These are phyloP conservation scores for Hirudo medicinalis DNA, from an alignment of 1,140 invertebrate genomes.

Conservation along the genomic window DNA sequence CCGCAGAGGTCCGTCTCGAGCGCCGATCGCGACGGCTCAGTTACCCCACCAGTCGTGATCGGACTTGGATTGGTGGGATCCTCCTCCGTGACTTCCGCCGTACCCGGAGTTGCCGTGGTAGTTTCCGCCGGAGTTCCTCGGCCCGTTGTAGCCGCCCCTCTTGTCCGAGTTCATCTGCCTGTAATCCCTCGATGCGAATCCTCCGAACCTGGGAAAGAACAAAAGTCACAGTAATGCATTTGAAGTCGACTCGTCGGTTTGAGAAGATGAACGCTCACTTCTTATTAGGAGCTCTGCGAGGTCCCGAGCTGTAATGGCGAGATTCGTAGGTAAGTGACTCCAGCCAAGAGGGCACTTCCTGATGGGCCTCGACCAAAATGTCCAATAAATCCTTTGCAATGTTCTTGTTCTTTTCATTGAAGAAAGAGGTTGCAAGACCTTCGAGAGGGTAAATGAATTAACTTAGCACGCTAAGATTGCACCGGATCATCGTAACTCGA, in stretches of 20 bases:
- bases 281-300: slow-evolving; percentile 15
- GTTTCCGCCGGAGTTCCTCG: background rate
- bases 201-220: background rate
- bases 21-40: background rate
- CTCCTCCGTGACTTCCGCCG: background rate
- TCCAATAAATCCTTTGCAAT: slow-evolving; percentile 85
- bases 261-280: background rate
- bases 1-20: background rate
- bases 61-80: background rate
- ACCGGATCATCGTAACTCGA: too few species aligned
- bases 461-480: too few species aligned
- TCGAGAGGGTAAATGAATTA: background rate
- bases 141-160: background rate
- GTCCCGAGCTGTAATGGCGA: background rate
- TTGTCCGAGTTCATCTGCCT: slow-evolving; percentile 8
- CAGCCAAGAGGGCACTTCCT: slow-evolving; percentile 71
- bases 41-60: slow-evolving; percentile 11
- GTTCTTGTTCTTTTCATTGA: slow-evolving; percentile 94
- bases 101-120: background rate
- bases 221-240: background rate
- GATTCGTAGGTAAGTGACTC: slow-evolving; percentile 15
- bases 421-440: slow-evolving; percentile 91
- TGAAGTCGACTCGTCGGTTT: too few species aligned
- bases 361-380: slow-evolving; percentile 82
- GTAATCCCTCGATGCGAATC: slow-evolving; percentile 10